These are phyloP conservation scores for Cephus rjabovi DNA, from an alignment of 2,888 invertebrate species.

Conservation along the genomic window DNA sequence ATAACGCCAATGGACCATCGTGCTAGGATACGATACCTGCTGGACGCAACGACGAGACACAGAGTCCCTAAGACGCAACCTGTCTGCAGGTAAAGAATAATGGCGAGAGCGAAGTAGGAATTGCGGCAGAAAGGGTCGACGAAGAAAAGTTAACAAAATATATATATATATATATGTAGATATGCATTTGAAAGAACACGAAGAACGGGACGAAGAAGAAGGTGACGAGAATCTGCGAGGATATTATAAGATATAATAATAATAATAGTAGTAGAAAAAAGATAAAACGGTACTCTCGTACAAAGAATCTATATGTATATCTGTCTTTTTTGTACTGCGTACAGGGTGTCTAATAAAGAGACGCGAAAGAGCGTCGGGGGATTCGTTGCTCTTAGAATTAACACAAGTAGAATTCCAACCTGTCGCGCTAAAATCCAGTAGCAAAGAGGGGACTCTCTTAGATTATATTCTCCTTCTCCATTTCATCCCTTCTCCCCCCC, in stretches of 20 bases:
- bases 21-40: slow-evolving; percentile 25
- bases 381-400: slow-evolving; percentile 4
- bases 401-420: background rate
- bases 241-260: background rate
- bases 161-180: background rate
- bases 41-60: slow-evolving; percentile 39
- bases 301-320: slow-evolving; percentile 19
- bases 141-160: background rate
- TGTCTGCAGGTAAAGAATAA: slow-evolving; percentile 1
- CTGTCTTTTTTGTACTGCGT: background rate
- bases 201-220: background rate
- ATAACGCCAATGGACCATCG: slow-evolving; percentile 37
- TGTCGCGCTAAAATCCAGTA: background rate
- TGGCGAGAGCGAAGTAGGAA: background rate
- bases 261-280: background rate
- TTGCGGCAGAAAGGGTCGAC: background rate
- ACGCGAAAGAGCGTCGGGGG: slow-evolving; percentile 10
- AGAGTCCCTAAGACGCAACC: slow-evolving; percentile 14
- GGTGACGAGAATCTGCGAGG: background rate
- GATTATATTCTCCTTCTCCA: background rate
- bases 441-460: background rate
- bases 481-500: background rate
- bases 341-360: slow-evolving; percentile 22
- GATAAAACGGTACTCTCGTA: background rate
- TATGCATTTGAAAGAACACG: background rate